These are phyloP conservation scores for Amphipoea lucens DNA, from an alignment of 2,888 invertebrate species.

Conservation along the genomic window DNA sequence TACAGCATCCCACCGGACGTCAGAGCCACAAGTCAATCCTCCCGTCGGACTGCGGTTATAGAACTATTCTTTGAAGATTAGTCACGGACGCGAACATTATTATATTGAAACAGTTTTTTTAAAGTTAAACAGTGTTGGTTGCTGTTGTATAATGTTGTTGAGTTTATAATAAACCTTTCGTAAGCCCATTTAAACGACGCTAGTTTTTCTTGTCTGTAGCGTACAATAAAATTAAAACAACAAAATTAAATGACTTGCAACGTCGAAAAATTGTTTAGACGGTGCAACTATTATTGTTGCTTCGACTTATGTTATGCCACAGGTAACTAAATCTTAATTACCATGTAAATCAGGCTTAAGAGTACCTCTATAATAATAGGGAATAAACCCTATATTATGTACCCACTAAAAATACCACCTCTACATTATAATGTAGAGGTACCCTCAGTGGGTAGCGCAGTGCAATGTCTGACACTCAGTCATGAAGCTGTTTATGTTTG, in stretches of 20 bases:
- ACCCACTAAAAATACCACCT: too few species aligned
- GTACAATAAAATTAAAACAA: background rate
- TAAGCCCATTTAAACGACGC: background rate
- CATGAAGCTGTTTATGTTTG: background rate
- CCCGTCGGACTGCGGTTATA: conserved; percentile 15
- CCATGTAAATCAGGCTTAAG: background rate
- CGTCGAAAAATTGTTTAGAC: background rate
- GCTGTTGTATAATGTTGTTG: background rate
- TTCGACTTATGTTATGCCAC: background rate
- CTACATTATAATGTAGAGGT: too few species aligned
- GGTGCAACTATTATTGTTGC: background rate
- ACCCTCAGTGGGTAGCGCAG: background rate
- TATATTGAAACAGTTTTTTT: background rate
- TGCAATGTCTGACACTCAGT: background rate
- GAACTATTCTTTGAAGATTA: conserved; percentile 25
- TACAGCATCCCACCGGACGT: background rate
- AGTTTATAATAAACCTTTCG: background rate
- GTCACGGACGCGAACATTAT: background rate
- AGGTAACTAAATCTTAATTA: background rate
- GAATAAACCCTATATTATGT: background rate
- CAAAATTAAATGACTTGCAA: background rate
- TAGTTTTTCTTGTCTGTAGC: background rate
- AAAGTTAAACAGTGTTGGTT: background rate
- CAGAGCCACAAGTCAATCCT: conserved; percentile 15
- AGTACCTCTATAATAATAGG: background rate